Evolutionary conservation across 2,888 invertebrate species (phyloP), one percentile per base, ranked within the genome.

Genomic region (Chaitophorus viminalis): DNA sequence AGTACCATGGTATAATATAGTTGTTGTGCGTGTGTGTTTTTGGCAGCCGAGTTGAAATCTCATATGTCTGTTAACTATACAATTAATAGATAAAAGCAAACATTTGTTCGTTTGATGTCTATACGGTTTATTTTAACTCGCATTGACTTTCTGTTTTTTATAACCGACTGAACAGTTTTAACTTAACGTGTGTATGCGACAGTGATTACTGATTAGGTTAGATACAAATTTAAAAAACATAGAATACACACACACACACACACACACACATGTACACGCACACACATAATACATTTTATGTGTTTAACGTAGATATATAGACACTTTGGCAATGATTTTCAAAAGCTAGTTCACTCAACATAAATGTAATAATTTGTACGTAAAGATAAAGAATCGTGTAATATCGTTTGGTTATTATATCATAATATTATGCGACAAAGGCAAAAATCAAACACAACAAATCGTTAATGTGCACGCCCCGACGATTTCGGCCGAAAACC

Each of bases 51-150:
- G n/a, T 11, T 9, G 29, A n/a, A 68, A 68, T 68, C n/a, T 68
- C 68, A 68, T 68, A 68, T 29, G 68, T 29, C 68, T 29, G 68
- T 68, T 25, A 68, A 68, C 68, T 68, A 68, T 68, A 29, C 68
- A 29, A 68, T 29, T 68, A n/a, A 68, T 68, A 68, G 68, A 68
- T 68, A 68, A 68, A 68, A 68, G 68, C 68, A 68, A n/a, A 68
- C n/a, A 68, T 29, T 11, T 29, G 68, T 68, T 68, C n/a, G 68
- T 68, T 68, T 68, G 68, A 68, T 68, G 68, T 68, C n/a, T 68
- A 25, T 68, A 46, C 3, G 29, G 29, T 68, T 68, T 68, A 68
- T 68, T 68, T 68, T 29, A 68, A 68, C 68, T 11, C 3, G 25
- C n/a, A n/a, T 29, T 68, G 29, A 11, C 29, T 68, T 68, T 68